These are phyloP conservation scores for Isaurus tuberculatus DNA, from an alignment of 92 coral and sea anemone species.

Conservation along the genomic window DNA sequence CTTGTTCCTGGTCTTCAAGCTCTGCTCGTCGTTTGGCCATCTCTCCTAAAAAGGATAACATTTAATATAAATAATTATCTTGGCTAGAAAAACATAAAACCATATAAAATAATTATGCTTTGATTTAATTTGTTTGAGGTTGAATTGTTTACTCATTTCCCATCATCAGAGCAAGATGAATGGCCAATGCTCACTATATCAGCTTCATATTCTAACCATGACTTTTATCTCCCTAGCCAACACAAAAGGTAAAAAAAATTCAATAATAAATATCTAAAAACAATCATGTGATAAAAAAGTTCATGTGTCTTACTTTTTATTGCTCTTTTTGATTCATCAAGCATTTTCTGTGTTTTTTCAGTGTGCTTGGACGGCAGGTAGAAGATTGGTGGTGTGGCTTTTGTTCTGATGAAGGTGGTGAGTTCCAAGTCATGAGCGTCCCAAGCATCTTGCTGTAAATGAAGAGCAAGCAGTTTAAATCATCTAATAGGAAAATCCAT, in stretches of 20 bases:
- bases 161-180: too few species aligned
- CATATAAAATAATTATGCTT: neutral
- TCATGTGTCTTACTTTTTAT: conserved; percentile 74
- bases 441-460: conserved; percentile 92
- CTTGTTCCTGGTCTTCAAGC: conserved; percentile 73
- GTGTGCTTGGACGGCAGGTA: conserved; percentile 94
- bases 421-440: conserved; percentile 85
- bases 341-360: conserved; percentile 79
- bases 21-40: conserved; percentile 88
- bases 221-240: too few species aligned
- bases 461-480: neutral
- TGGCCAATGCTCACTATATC: too few species aligned
- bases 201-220: too few species aligned
- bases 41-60: conserved; percentile 62
- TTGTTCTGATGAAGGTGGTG: conserved; percentile 87
- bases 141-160: too few species aligned
- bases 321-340: conserved; percentile 89
- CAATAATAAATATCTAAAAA: neutral
- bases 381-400: conserved; percentile 87
- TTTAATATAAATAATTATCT: neutral
- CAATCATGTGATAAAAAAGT: too few species aligned
- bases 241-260: neutral
- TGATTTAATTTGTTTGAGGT: too few species aligned
- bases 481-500: too few species aligned
- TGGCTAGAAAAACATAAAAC: neutral